Base-by-base conservation (phyloP, 1,140 invertebrate species). In the Eulimnadia texana region DNA sequence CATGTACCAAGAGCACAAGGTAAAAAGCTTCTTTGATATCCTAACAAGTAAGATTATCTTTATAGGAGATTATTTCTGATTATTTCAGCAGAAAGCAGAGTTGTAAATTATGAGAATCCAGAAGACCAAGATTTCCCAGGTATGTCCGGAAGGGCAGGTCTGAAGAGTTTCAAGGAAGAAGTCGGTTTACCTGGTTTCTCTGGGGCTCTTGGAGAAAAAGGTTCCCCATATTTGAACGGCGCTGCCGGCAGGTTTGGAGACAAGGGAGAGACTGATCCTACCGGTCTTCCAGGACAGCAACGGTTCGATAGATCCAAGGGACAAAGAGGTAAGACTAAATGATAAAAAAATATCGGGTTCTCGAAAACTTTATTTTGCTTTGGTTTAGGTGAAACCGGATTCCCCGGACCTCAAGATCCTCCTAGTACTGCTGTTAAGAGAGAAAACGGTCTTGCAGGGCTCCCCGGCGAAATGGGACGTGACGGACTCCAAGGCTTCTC, bases 391-490 rank as follows among this genome's bases (percentile, higher is more conserved):
- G 78, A 83, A 16, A 65, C 64, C 57, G 85, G 85, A 58, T 77
- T 74, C 19, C 60, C 69, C 54, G 84, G 84, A 62, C 71, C 75
- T 29, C 64, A 72, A n/a, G 86, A 86, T 59, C 63, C 72, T 50
- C 72, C 76, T 29, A 82, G 83, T 23, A 25, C 74, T 60, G 84
- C 83, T 3, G 70, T 82, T 1, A 82, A 82, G 67, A 84, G 86
- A 61, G 84, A 88, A 71, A 86, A 85, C 69, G 86, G 86, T 62
- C 71, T 88, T 29, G 83, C 82, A 57, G 84, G 85, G 29, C 57
- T 80, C 22, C 70, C 78, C 27, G 86, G 86, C 11, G 85, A 85
- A 72, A 77, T 81, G 67, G 86, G 86, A 49, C 74, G 80, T 57
- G 77, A 82, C 65, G 85, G 84, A 54, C 33, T 72, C 23, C 72